A percentile compares a stretch with the other conserved stretches of the same genome.
Conservation (phyloP, 1,140 invertebrate species). For the Meloidogyne exigua region DNA sequence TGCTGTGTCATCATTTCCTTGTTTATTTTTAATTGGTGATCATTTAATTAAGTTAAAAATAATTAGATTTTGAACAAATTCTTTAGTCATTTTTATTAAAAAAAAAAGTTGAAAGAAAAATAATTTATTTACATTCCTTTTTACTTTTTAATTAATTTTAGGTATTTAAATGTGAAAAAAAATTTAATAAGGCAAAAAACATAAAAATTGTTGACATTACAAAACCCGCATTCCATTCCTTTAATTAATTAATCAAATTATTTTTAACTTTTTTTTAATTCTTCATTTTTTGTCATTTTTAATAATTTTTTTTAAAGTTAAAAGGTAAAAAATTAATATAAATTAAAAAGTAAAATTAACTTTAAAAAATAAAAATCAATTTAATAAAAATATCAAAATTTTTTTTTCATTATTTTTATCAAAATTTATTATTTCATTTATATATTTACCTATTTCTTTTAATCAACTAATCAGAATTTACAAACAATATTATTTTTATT, state of each 20-base stretch:
- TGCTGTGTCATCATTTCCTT: too few relatives aligned
- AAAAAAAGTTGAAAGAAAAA: background rate
- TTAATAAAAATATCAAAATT: too few relatives aligned
- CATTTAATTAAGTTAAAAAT: background rate
- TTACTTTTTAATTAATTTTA: background rate
- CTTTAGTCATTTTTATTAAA: background rate
- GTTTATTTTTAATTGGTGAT: too few relatives aligned
- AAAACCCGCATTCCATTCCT: background rate
- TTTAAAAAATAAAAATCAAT: too few relatives aligned
- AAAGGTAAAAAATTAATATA: background rate
- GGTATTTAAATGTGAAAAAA: background rate
- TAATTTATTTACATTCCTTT: background rate
- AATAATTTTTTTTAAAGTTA: background rate
- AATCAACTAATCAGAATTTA: too few relatives aligned
- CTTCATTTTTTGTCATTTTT: background rate
- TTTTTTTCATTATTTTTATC: too few relatives aligned
- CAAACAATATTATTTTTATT: too few relatives aligned
- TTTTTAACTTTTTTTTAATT: background rate
- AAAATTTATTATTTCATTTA: too few relatives aligned
- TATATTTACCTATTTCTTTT: too few relatives aligned
- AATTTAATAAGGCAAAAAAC: background rate
- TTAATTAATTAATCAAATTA: conserved; percentile 1
- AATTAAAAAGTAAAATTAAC: background rate
- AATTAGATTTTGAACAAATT: background rate
- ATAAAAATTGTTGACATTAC: conserved; percentile 1